These are phyloP conservation scores for Zeus faber DNA, from an alignment of 2,113 vertebrate species.

Conservation along the genomic window DNA sequence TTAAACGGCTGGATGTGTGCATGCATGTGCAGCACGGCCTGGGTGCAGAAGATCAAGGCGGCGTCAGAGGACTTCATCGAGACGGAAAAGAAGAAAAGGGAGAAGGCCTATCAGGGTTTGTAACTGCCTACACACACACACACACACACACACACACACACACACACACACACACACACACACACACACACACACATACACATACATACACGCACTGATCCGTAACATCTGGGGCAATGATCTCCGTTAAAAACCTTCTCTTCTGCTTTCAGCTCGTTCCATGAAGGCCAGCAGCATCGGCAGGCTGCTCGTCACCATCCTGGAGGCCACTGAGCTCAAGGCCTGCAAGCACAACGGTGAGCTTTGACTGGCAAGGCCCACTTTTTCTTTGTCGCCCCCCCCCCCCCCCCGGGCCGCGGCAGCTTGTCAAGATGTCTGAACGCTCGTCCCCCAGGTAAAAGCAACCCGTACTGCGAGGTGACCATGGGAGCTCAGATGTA, in stretches of 20 bases:
- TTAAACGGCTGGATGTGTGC: no score
- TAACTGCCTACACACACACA: background rate
- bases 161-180: background rate
- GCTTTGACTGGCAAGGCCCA: background rate
- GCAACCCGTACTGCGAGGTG: slow-evolving; percentile 92
- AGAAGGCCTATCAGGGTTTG: slow-evolving; percentile 90
- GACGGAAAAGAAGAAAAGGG: slow-evolving; percentile 90
- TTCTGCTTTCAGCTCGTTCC: slow-evolving; percentile 80
- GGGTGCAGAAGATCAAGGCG: slow-evolving; percentile 96
- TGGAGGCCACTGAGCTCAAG: slow-evolving; percentile 91
- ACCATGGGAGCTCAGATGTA: slow-evolving; percentile 94
- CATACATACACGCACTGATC: background rate
- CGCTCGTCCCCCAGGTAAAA: slow-evolving; percentile 78
- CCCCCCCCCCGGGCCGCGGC: background rate
- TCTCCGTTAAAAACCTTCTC: background rate
- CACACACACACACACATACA: background rate
- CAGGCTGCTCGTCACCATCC: slow-evolving; percentile 88
- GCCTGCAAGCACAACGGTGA: slow-evolving; percentile 87
- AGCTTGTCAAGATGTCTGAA: background rate
- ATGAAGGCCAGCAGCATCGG: slow-evolving; percentile 88
- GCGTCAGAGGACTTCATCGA: slow-evolving; percentile 91
- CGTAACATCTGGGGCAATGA: background rate
- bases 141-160: background rate
- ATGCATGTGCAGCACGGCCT: slow-evolving; percentile 86
- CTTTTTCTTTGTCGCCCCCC: background rate